phyloP scores from a whole-genome alignment of 2,888 invertebrate species.

The Acanthopleura granulata region DNA sequence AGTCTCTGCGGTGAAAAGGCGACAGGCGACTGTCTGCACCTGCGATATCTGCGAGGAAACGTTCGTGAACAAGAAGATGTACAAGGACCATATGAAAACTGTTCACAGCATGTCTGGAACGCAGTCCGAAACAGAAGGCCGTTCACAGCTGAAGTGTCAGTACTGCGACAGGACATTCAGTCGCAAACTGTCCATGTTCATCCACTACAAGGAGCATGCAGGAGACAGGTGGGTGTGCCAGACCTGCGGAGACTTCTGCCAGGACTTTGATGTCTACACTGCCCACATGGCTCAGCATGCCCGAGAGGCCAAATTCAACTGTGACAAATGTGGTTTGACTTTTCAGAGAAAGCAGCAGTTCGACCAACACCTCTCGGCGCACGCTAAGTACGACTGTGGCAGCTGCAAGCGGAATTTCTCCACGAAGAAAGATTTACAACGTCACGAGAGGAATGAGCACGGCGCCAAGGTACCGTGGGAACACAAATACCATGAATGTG shows the following conservation, averaged over 20 bases:
- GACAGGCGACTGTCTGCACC: background rate
- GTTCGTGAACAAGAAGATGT: constrained; percentile 22
- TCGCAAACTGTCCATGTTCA: constrained; percentile 47
- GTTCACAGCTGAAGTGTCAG: constrained; percentile 47
- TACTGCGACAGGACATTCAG: constrained; percentile 51
- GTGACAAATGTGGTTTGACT: constrained; percentile 49
- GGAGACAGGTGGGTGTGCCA: constrained; percentile 45
- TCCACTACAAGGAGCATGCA: constrained; percentile 55
- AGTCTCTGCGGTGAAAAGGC: background rate
- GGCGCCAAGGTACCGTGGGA: constrained; percentile 29
- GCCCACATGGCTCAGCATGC: constrained; percentile 51
- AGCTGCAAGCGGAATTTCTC: constrained; percentile 47
- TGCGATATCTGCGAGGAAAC: constrained; percentile 18
- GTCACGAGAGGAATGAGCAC: constrained; percentile 48
- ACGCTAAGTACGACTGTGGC: constrained; percentile 24
- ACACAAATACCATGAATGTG: constrained; percentile 47
- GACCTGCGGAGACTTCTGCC: constrained; percentile 56
- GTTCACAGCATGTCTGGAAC: constrained; percentile 36
- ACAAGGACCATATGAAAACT: constrained; percentile 41
- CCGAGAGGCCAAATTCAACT: constrained; percentile 45
- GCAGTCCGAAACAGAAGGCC: constrained; percentile 31
- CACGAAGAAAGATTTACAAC: constrained; percentile 44
- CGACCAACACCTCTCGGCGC: constrained; percentile 52
- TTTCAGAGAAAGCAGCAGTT: constrained; percentile 59
- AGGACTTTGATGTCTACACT: constrained; percentile 37